These are phyloP conservation scores for Dryobates pubescens DNA, from an alignment of 2,797 vertebrate genomes.

Conservation along the genomic window DNA sequence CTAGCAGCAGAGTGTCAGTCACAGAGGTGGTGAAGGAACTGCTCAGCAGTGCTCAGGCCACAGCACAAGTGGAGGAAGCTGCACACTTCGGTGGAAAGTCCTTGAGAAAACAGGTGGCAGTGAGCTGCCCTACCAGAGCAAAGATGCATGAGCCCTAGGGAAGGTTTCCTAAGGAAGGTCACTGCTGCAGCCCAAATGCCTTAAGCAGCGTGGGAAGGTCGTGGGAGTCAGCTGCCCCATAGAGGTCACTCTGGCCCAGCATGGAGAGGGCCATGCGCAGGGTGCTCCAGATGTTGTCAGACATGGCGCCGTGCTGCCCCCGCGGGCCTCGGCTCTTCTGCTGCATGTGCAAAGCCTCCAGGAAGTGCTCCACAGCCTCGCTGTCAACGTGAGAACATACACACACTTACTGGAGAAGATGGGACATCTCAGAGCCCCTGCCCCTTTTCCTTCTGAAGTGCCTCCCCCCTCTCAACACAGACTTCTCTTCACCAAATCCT, in stretches of 20 bases:
- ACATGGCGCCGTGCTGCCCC: conserved; percentile 89
- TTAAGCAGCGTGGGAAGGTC: conserved; percentile 89
- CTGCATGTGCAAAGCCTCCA: conserved; percentile 95
- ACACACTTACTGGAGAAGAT: background rate
- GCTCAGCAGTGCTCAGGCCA: background rate
- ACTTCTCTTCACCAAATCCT: background rate
- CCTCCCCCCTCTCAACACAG: background rate
- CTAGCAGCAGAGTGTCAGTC: background rate
- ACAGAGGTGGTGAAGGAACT: background rate
- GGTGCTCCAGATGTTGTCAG: conserved; percentile 99
- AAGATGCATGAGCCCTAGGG: background rate
- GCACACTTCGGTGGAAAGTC: background rate
- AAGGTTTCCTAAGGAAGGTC: conserved; percentile 62
- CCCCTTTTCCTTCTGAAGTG: background rate
- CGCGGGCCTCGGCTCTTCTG: conserved; percentile 86
- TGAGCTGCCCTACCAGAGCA: conserved; percentile 13
- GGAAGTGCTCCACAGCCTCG: conserved; percentile 95
- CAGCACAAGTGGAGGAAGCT: background rate
- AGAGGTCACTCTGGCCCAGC: conserved; percentile 96
- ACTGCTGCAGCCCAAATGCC: conserved; percentile 90
- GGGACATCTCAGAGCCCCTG: background rate
- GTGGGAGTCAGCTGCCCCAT: conserved; percentile 88
- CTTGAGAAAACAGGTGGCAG: background rate
- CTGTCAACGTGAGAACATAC: conserved; percentile 75
- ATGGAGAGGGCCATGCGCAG: conserved; percentile 97